phyloP scores from a whole-genome alignment of 2,888 invertebrate species.

The Parapristionchus giblindavisi region DNA sequence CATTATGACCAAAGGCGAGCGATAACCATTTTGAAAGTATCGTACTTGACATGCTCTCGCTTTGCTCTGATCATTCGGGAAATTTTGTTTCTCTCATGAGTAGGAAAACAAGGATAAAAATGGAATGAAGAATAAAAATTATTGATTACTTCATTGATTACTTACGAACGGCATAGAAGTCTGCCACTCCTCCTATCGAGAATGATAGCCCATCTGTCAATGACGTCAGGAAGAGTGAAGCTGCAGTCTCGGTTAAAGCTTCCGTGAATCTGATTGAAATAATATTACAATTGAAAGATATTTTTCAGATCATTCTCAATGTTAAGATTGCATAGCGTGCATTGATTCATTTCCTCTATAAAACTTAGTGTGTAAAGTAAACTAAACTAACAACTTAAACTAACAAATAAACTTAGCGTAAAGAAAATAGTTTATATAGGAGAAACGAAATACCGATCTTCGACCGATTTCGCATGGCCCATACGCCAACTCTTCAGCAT shows the following conservation, averaged over 20 bases:
- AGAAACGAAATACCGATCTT: conserved; percentile 17
- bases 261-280: conserved; percentile 84
- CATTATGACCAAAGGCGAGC: not conserved
- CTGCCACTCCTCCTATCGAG: conserved; percentile 89
- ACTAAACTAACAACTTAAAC: not conserved
- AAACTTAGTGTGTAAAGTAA: not conserved
- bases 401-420: not conserved
- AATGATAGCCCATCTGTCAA: conserved; percentile 87
- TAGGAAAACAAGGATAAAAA: conserved; percentile 4
- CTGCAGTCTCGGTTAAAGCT: conserved; percentile 89
- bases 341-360: too few relatives aligned
- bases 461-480: conserved; percentile 75
- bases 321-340: too few relatives aligned
- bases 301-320: not conserved
- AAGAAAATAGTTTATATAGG: not conserved
- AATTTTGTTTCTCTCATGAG: not conserved
- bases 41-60: not conserved
- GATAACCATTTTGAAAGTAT: not conserved
- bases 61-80: not conserved
- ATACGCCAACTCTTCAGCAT: conserved; percentile 93
- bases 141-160: conserved; percentile 27
- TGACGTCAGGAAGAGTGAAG: conserved; percentile 91
- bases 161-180: conserved; percentile 86
- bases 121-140: not conserved
- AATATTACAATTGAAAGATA: conserved; percentile 8